A percentile compares a stretch with the other conserved stretches of the same genome.
Evolutionary conservation across 2,888 invertebrate genomes (phyloP).

Genomic region (Limnephilus auricula): DNA sequence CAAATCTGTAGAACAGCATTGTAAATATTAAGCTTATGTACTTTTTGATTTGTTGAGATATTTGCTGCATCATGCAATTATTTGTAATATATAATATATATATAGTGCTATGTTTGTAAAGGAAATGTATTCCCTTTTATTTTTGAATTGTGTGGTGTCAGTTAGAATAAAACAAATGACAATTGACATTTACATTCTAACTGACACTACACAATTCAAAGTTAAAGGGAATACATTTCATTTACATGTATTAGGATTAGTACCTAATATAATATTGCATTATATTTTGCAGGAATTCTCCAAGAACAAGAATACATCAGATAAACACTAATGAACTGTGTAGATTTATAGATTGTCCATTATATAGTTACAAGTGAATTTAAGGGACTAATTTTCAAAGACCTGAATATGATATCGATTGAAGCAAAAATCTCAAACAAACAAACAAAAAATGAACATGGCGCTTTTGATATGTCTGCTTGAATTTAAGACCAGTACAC

Average conservation of each 20-base stretch:
- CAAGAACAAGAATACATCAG: not conserved
- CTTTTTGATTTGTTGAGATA: not conserved
- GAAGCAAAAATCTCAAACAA: constrained; percentile 34
- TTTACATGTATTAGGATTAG: no score
- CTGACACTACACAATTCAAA: no score
- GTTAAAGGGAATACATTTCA: no score
- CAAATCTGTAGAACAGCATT: constrained; percentile 41
- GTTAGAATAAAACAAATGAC: no score
- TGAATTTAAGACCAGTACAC: constrained; percentile 8
- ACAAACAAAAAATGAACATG: constrained; percentile 14
- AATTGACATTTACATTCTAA: no score
- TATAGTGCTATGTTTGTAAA: no score
- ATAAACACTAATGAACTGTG: not conserved
- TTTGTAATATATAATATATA: not conserved
- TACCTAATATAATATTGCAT: not conserved
- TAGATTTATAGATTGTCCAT: not conserved
- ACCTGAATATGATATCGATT: not conserved
- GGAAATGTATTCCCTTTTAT: no score
- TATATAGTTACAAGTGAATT: not conserved
- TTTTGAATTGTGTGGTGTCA: no score
- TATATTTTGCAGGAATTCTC: not conserved
- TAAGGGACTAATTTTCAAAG: not conserved
- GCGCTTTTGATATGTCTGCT: constrained; percentile 19
- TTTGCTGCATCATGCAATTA: not conserved
- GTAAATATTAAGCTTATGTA: not conserved